Conservation (phyloP, 2,888 invertebrate genomes). For the Xestia xanthographa region DNA sequence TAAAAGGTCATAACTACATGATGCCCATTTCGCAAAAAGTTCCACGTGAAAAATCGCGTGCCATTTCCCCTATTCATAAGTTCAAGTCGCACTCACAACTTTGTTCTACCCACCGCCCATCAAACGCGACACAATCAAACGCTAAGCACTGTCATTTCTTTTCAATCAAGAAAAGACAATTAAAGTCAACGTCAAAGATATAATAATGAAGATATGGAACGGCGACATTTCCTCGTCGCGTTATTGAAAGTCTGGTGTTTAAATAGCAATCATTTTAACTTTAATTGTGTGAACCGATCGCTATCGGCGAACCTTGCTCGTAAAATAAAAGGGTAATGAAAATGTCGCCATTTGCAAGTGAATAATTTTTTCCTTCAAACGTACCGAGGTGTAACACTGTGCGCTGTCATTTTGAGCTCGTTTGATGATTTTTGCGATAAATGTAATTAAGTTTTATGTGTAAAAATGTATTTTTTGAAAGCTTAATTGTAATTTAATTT, state of each 20-base stretch:
- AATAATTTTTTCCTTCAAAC: slow-evolving; percentile 49
- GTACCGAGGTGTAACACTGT: slow-evolving; percentile 44
- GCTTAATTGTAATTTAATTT: slow-evolving; percentile 44
- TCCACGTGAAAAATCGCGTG: slow-evolving; percentile 34
- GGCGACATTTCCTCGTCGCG: slow-evolving; percentile 46
- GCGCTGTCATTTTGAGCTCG: slow-evolving; percentile 38
- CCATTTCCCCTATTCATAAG: slow-evolving; percentile 14
- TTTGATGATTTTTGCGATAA: slow-evolving; percentile 49
- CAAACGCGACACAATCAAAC: slow-evolving; percentile 28
- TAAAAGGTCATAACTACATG: not conserved
- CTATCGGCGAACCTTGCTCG: slow-evolving; percentile 64
- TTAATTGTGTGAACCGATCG: slow-evolving; percentile 76
- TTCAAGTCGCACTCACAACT: slow-evolving; percentile 30
- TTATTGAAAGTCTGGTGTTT: slow-evolving; percentile 60
- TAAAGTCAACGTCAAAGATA: slow-evolving; percentile 54
- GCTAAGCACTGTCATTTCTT: slow-evolving; percentile 48
- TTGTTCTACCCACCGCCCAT: not conserved
- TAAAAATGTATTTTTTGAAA: slow-evolving; percentile 1
- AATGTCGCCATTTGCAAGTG: slow-evolving; percentile 60
- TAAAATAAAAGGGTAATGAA: slow-evolving; percentile 64
- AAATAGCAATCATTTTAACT: slow-evolving; percentile 72
- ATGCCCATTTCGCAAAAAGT: not conserved
- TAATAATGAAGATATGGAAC: slow-evolving; percentile 55
- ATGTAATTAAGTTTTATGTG: slow-evolving; percentile 27
- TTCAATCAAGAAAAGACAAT: slow-evolving; percentile 61